phyloP scores from a whole-genome alignment of 2,113 vertebrate species.

The Semicossyphus pulcher region DNA sequence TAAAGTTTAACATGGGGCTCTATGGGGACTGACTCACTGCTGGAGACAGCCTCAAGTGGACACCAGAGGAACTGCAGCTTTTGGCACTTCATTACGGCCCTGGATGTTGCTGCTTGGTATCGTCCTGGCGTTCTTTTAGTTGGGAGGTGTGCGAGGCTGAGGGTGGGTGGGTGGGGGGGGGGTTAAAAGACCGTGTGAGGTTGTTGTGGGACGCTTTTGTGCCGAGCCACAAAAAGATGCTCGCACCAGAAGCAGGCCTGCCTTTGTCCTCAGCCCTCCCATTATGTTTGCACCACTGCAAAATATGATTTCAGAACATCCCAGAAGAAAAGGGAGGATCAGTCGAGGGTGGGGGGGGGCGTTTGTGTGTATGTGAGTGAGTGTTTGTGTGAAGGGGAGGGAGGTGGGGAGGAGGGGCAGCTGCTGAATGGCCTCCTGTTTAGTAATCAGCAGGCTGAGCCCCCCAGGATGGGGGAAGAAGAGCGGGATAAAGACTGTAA shows the following conservation, averaged over 20 bases:
- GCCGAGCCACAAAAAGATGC: slow-evolving; percentile 88
- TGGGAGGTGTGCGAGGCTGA: slow-evolving; percentile 52
- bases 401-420: slow-evolving; percentile 77
- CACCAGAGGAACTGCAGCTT: too few relatives aligned
- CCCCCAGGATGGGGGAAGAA: slow-evolving; percentile 84
- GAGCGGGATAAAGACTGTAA: slow-evolving; percentile 84
- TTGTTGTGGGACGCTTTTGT: slow-evolving; percentile 90
- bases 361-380: slow-evolving; percentile 31
- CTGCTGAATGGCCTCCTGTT: slow-evolving; percentile 90
- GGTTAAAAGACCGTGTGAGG: slow-evolving; percentile 63
- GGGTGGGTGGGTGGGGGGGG: slow-evolving; percentile 30
- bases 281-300: slow-evolving; percentile 83
- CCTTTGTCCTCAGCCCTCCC: slow-evolving; percentile 83
- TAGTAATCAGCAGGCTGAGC: slow-evolving; percentile 91
- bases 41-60: too few relatives aligned
- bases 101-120: neutral
- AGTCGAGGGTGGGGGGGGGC: slow-evolving; percentile 8
- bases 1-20: too few relatives aligned
- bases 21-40: too few relatives aligned
- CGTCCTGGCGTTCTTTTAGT: slow-evolving; percentile 79
- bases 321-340: slow-evolving; percentile 87
- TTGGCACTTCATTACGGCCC: too few relatives aligned
- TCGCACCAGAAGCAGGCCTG: slow-evolving; percentile 57
- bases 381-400: slow-evolving; percentile 76
- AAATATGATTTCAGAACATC: slow-evolving; percentile 95